Percentiles rank a stretch among this genome's conserved stretches.
phyloP scores from a whole-genome alignment of 2,888 invertebrate species.

The Lissocephala sabroskyi region DNA sequence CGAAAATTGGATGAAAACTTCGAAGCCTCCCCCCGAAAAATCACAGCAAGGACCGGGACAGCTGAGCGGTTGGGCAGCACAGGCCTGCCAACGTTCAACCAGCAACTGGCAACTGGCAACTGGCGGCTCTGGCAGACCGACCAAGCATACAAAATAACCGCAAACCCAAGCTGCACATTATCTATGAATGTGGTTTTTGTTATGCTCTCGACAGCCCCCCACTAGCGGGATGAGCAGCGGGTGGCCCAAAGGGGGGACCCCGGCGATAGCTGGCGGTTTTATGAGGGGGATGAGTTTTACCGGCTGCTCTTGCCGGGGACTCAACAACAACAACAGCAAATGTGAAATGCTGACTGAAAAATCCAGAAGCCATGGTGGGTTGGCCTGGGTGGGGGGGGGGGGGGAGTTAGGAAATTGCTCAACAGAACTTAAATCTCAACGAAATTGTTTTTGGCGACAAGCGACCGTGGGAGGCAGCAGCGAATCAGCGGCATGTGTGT shows the following conservation, averaged over 20 bases:
- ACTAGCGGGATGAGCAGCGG: background rate
- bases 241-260: background rate
- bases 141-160: constrained; percentile 63
- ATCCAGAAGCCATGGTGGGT: too few relatives aligned
- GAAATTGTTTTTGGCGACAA: constrained; percentile 65
- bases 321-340: too few relatives aligned
- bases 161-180: constrained; percentile 64
- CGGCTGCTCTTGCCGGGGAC: too few relatives aligned
- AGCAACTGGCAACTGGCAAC: constrained; percentile 21
- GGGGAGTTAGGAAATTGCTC: constrained; percentile 60
- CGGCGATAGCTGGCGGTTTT: too few relatives aligned
- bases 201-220: constrained; percentile 7
- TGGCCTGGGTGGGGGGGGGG: too few relatives aligned
- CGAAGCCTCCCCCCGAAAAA: background rate
- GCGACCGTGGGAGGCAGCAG: too few relatives aligned
- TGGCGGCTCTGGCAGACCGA: constrained; percentile 34
- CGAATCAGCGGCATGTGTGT: constrained; percentile 48
- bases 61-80: background rate
- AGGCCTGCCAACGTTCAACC: too few relatives aligned
- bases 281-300: too few relatives aligned
- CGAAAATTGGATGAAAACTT: constrained; percentile 52
- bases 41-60: too few relatives aligned
- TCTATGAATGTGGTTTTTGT: constrained; percentile 59
- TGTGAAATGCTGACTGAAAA: too few relatives aligned
- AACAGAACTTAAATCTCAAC: constrained; percentile 61